Evolutionary conservation across 2,888 invertebrate species (phyloP), one percentile per base, ranked within the genome.

Genomic region (Eurytoma californica): DNA sequence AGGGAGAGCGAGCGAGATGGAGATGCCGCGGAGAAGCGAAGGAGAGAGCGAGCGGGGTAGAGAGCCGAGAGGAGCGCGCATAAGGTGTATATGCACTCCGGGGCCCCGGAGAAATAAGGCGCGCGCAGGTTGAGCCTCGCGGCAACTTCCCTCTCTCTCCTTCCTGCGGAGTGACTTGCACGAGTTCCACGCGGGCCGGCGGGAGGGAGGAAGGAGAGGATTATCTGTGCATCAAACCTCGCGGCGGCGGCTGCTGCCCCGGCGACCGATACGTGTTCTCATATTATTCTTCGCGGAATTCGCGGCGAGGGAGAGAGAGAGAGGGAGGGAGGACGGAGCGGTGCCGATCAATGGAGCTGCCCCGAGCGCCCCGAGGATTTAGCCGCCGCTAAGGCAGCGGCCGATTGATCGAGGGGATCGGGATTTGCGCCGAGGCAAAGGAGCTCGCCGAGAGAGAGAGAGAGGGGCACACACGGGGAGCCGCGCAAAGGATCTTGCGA

Each of bases 201-300:
- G 74, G 51, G 66, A 74, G 63, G 57, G 70, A 39, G 60, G 67
- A 70, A 65, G 55, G 77, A 65, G 84, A 85, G 85, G 84, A 85
- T 85, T 85, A 86, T 86, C 85, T 84, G 84, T 82, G 83, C 84
- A 86, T 86, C 85, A 85, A 86, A 86, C 83, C 85, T 85, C 83
- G 84, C 84, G 85, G 79, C 79, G 60, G 72, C 57, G 51, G 75
- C 57, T 14, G 67, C 57, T 13, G 30, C 57, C 39, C 13, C 63
- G 77, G 85, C 86, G 84, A 86, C 84, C 85, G 85, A 85, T 86
- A 85, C 85, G 82, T 83, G 85, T 85, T 85, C 84, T 85, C 84
- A 83, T 85, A 85, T 86, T 84, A 85, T 85, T 85, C 85, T 84
- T 84, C 82, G 80, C 83, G 82, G 79, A 77, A 80, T 80, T 69